Conservation (phyloP, 2,888 invertebrate species). For the Acleris laterana region DNA sequence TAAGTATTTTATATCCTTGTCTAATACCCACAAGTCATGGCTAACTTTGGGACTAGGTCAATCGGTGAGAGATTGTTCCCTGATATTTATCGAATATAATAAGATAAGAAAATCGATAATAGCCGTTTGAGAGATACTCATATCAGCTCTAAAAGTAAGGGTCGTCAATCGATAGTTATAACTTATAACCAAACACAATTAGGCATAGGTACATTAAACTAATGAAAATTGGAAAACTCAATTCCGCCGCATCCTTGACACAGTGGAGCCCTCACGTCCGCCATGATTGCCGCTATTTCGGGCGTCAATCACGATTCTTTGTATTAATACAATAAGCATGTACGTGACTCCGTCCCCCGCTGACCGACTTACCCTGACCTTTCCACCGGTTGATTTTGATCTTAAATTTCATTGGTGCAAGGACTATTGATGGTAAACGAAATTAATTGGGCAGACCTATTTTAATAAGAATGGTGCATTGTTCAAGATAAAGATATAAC, state of each 20-base stretch:
- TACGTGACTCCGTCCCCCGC: slow-evolving; percentile 63
- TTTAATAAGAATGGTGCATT: slow-evolving; percentile 8
- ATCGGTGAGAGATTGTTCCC: too few relatives aligned
- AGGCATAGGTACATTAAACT: slow-evolving; percentile 17
- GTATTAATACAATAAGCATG: slow-evolving; percentile 54
- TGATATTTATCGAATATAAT: too few relatives aligned
- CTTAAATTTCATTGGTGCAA: slow-evolving; percentile 50
- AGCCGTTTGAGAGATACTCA: too few relatives aligned
- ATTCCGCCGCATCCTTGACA: slow-evolving; percentile 61
- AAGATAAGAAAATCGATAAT: too few relatives aligned
- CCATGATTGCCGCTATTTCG: slow-evolving; percentile 58
- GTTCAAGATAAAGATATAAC: not conserved
- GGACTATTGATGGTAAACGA: slow-evolving; percentile 45
- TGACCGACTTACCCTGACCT: slow-evolving; percentile 63
- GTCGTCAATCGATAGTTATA: too few relatives aligned
- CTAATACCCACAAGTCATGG: too few relatives aligned
- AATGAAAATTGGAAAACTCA: slow-evolving; percentile 37
- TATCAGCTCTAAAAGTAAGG: too few relatives aligned
- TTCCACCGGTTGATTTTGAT: slow-evolving; percentile 51
- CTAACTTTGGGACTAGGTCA: too few relatives aligned
- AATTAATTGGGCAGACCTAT: slow-evolving; percentile 33
- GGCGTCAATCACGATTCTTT: slow-evolving; percentile 59
- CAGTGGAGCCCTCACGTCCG: slow-evolving; percentile 40
- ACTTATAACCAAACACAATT: not conserved
- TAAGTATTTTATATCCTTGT: too few relatives aligned